Conservation (phyloP, 1,140 invertebrate species). For the Brachionus plicatilis region DNA sequence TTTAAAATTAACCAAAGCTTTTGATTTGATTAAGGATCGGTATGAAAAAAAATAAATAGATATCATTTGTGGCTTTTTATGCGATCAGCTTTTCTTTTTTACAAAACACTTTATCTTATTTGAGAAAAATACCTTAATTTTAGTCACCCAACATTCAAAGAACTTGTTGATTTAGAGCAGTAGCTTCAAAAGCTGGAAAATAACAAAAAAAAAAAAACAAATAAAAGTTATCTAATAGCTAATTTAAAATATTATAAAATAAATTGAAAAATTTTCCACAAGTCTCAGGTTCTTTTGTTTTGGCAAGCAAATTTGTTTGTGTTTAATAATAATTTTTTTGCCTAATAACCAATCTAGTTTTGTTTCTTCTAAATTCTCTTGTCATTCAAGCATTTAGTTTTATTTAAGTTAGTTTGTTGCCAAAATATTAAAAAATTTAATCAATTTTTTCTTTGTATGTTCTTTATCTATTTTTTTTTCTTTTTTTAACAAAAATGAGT, state of each 20-base stretch:
- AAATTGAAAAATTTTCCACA: neutral
- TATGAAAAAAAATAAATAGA: neutral
- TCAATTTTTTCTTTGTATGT: neutral
- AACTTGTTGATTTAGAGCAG: neutral
- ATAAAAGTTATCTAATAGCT: neutral
- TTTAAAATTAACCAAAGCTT: neutral
- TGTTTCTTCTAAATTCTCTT: neutral
- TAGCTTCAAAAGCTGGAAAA: neutral
- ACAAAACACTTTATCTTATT: neutral
- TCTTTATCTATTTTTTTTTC: neutral
- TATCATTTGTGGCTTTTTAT: neutral
- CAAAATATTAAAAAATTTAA: neutral
- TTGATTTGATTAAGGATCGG: neutral
- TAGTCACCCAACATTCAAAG: neutral
- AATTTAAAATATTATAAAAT: neutral
- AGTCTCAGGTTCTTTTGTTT: neutral
- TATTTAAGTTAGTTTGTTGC: neutral
- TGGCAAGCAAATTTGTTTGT: constrained; percentile 8
- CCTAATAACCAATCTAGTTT: neutral
- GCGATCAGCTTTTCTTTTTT: neutral
- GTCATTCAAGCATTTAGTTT: neutral
- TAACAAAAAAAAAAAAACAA: neutral
- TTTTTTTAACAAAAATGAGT: neutral
- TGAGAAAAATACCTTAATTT: neutral
- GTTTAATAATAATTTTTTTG: neutral